Conservation (phyloP, 1,140 invertebrate genomes). For the Acromyrmex charruanus region DNA sequence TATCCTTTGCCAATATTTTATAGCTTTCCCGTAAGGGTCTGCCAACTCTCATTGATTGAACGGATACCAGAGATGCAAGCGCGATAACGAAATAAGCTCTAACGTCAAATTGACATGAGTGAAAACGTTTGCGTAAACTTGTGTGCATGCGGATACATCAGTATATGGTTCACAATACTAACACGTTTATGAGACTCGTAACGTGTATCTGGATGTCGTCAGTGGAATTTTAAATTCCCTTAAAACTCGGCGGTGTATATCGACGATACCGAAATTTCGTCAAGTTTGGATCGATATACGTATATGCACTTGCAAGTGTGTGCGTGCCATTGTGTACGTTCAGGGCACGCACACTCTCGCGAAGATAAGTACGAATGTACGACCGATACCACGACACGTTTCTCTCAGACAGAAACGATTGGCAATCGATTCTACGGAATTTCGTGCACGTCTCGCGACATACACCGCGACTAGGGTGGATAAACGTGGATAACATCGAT, state of each 20-base stretch:
- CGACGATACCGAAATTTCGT: conserved; percentile 67
- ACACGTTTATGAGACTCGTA: conserved; percentile 46
- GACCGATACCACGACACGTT: background rate
- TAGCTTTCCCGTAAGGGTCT: conserved; percentile 75
- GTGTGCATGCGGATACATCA: background rate
- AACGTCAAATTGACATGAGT: conserved; percentile 43
- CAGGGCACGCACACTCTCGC: background rate
- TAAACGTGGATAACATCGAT: conserved; percentile 42
- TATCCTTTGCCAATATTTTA: conserved; percentile 73
- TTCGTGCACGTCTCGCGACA: conserved; percentile 32
- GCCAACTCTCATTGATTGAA: conserved; percentile 79
- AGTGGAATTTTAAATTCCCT: conserved; percentile 79
- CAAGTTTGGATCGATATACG: conserved; percentile 29
- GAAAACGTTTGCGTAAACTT: conserved; percentile 41
- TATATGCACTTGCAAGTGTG: background rate
- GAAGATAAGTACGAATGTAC: background rate
- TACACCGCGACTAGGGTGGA: conserved; percentile 5
- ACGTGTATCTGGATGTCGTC: conserved; percentile 71
- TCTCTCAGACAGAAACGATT: conserved; percentile 39
- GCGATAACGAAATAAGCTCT: conserved; percentile 73
- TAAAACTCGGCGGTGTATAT: conserved; percentile 66
- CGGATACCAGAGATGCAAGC: conserved; percentile 68
- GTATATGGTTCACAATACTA: background rate
- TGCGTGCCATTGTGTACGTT: background rate
- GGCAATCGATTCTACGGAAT: conserved; percentile 58